phyloP scores from a whole-genome alignment of 1,140 invertebrate genomes.

The Drosophila setifemur region DNA sequence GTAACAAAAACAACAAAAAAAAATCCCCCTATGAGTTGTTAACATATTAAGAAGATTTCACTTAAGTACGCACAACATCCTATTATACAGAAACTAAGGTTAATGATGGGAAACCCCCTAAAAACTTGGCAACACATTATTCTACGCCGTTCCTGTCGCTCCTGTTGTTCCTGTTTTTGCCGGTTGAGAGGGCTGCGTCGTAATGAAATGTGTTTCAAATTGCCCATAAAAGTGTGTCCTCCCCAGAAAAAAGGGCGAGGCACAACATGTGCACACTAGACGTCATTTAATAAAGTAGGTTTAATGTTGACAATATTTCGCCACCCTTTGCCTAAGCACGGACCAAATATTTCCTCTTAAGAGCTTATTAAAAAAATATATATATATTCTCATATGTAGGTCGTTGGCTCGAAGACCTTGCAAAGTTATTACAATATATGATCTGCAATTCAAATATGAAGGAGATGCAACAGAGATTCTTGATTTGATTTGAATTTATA shows the following conservation, averaged over 20 bases:
- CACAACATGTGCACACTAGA: conserved; percentile 32
- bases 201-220: conserved; percentile 73
- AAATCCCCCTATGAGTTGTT: conserved; percentile 66
- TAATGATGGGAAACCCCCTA: conserved; percentile 56
- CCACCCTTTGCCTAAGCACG: not conserved
- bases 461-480: no score
- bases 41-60: conserved; percentile 76
- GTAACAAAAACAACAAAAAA: not conserved
- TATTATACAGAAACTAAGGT: conserved; percentile 21
- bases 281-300: conserved; percentile 21
- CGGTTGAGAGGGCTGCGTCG: conserved; percentile 2
- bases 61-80: conserved; percentile 56
- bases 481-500: no score
- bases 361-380: no score
- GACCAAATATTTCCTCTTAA: no score
- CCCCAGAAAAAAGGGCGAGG: conserved; percentile 11
- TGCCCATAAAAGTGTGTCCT: conserved; percentile 55
- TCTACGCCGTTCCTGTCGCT: no score
- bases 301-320: conserved; percentile 16
- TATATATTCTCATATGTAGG: no score
- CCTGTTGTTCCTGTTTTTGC: no score
- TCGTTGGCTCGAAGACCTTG: no score
- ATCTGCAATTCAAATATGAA: no score
- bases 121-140: conserved; percentile 55
- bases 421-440: no score